These are phyloP conservation scores for Lepidurus couesii DNA, from an alignment of 1,140 invertebrate genomes.

Conservation along the genomic window DNA sequence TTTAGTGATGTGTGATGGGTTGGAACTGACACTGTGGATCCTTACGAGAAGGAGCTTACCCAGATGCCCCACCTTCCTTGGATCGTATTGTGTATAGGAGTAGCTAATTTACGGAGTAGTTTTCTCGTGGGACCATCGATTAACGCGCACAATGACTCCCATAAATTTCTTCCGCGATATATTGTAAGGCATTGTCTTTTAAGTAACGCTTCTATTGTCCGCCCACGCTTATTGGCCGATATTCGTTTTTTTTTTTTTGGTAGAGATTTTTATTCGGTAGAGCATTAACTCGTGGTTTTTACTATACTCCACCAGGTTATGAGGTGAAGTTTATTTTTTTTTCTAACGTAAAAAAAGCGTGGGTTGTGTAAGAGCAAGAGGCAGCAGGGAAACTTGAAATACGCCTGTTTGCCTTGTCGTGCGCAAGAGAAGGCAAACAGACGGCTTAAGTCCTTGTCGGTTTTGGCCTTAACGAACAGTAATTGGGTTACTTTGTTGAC, in stretches of 20 bases:
- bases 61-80: slow-evolving; percentile 2
- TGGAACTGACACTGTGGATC: background rate
- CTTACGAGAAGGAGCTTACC: background rate
- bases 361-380: background rate
- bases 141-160: background rate
- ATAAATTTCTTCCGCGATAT: background rate
- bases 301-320: no score
- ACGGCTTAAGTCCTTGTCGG: slow-evolving; percentile 12
- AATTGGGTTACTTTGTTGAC: slow-evolving; percentile 6
- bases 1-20: background rate
- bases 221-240: no score
- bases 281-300: no score
- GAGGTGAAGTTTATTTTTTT: background rate
- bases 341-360: background rate
- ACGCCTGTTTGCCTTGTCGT: background rate
- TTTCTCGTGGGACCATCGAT: background rate
- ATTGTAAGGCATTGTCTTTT: background rate
- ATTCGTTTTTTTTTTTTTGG: no score
- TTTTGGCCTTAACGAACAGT: slow-evolving; percentile 13
- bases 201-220: no score
- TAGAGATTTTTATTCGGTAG: no score
- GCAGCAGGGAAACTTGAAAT: background rate
- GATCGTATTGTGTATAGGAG: background rate
- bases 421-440: background rate
- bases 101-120: background rate